Evolutionary conservation across 1,140 invertebrate genomes (phyloP).

Genomic region (Tribolium castaneum): DNA sequence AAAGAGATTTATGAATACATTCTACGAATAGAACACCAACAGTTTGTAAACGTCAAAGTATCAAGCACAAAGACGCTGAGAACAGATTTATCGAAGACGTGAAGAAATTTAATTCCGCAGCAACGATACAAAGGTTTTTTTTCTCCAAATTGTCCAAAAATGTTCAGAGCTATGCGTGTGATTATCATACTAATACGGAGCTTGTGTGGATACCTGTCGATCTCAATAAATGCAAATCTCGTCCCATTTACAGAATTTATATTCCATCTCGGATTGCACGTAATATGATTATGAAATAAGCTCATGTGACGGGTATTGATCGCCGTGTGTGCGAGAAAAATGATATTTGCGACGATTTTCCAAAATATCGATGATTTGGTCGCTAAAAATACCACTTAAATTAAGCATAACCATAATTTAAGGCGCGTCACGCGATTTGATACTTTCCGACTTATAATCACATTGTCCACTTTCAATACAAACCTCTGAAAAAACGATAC

Average conservation of each 20-base stretch:
- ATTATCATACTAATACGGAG: conserved; percentile 10
- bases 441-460: conserved; percentile 10
- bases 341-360: no score
- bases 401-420: conserved; percentile 18
- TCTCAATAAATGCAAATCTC: conserved; percentile 17
- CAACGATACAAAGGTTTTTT: neutral
- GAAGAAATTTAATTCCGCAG: neutral
- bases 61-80: neutral
- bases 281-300: conserved; percentile 19
- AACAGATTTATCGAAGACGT: neutral
- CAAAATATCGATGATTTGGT: neutral
- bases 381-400: conserved; percentile 19
- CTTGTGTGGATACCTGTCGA: conserved; percentile 24
- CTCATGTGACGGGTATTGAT: conserved; percentile 4
- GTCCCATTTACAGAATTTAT: conserved; percentile 18
- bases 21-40: neutral
- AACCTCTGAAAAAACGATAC: no score
- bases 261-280: conserved; percentile 18
- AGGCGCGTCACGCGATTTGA: conserved; percentile 10
- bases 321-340: neutral
- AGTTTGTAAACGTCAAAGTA: neutral
- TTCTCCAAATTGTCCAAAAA: neutral
- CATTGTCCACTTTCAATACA: neutral
- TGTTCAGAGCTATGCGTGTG: neutral
- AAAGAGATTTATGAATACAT: neutral